These are phyloP conservation scores for Boloria euphrosyne DNA, from an alignment of 2,888 invertebrate species.

Conservation along the genomic window DNA sequence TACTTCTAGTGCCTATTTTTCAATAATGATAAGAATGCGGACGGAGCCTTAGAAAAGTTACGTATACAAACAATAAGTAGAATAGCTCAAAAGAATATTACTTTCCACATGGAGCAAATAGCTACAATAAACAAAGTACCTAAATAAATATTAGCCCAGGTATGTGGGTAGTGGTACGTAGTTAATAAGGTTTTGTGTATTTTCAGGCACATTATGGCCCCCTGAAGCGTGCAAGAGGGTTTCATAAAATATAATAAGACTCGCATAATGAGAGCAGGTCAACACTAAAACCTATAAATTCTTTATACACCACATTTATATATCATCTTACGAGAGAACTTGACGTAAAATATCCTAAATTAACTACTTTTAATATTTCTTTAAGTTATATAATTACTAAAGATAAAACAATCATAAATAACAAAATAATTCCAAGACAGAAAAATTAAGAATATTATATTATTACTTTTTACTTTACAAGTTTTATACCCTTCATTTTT, in stretches of 20 bases:
- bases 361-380: too few species aligned
- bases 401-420: too few species aligned
- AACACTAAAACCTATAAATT: constrained; percentile 36
- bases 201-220: constrained; percentile 63
- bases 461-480: too few species aligned
- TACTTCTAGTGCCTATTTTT: too few species aligned
- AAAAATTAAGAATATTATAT: too few species aligned
- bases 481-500: too few species aligned
- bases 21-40: too few species aligned
- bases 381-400: too few species aligned
- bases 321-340: neutral
- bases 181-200: constrained; percentile 63
- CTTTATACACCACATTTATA: constrained; percentile 9
- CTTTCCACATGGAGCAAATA: constrained; percentile 39
- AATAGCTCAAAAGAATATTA: constrained; percentile 37
- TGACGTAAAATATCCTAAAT: too few species aligned
- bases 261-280: constrained; percentile 61
- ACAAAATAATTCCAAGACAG: too few species aligned
- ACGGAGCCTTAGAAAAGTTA: constrained; percentile 9
- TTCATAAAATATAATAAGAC: constrained; percentile 79
- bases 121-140: constrained; percentile 42
- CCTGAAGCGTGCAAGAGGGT: constrained; percentile 63
- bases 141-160: constrained; percentile 57
- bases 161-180: constrained; percentile 52
- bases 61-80: neutral